Conservation (phyloP, 2,797 vertebrate genomes). For the Anolis apletophallus region DNA sequence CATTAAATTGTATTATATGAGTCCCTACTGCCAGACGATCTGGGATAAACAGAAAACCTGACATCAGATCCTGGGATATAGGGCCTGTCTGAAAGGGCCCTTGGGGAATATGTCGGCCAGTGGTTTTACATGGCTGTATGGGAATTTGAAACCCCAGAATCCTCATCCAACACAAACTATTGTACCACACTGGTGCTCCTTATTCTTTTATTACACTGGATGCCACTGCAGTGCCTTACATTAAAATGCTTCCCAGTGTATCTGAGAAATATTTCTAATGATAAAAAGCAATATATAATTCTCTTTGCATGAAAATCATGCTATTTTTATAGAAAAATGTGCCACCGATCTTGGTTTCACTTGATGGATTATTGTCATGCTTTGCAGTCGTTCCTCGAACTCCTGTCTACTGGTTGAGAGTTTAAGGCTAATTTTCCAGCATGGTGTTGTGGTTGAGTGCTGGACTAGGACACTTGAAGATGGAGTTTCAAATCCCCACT, state of each 20-base stretch:
- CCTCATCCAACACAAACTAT: background rate
- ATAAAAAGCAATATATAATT: slow-evolving; percentile 1
- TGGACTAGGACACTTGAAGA: too few relatives aligned
- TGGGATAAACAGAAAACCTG: too few relatives aligned
- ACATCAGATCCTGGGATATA: too few relatives aligned
- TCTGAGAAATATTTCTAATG: background rate
- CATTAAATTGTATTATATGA: too few relatives aligned
- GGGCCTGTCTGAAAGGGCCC: too few relatives aligned
- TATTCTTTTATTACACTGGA: background rate
- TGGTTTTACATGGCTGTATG: background rate
- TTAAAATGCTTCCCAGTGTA: background rate
- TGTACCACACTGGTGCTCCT: background rate
- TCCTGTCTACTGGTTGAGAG: background rate
- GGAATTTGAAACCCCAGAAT: background rate
- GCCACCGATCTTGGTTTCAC: background rate
- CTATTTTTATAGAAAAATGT: background rate
- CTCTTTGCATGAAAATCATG: background rate
- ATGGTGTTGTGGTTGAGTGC: too few relatives aligned
- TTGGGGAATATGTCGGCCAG: too few relatives aligned
- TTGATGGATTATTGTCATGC: background rate
- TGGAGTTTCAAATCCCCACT: too few relatives aligned
- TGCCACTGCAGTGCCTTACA: background rate
- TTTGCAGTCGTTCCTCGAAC: background rate
- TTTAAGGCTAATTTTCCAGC: background rate
- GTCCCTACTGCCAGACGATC: too few relatives aligned